Evolutionary conservation across 2,113 vertebrate genomes (phyloP).

Genomic region (Leptosomus discolor): DNA sequence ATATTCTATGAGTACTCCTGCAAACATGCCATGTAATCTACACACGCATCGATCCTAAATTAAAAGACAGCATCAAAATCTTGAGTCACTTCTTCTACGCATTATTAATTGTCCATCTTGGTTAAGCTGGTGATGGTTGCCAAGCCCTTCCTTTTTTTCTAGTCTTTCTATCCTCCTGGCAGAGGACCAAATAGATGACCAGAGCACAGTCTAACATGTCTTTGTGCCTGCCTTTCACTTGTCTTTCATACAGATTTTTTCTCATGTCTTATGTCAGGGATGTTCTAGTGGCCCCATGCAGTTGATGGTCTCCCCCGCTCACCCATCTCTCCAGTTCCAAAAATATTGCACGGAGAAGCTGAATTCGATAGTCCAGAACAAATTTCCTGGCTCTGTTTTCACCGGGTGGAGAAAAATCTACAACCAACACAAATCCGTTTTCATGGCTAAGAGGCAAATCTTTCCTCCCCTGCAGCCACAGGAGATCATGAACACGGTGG

Average conservation of each 20-base stretch:
- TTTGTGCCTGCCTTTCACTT: neutral
- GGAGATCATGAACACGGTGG: neutral
- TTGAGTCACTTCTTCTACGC: neutral
- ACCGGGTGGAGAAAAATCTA: neutral
- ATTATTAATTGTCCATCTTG: neutral
- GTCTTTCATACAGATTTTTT: neutral
- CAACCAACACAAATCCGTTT: neutral
- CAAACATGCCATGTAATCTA: neutral
- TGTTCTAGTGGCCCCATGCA: neutral
- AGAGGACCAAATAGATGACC: neutral
- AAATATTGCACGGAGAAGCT: neutral
- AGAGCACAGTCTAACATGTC: neutral
- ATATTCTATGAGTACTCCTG: neutral
- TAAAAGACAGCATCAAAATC: conserved; percentile 26
- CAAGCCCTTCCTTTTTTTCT: neutral
- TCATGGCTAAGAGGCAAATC: neutral
- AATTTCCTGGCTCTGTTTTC: neutral
- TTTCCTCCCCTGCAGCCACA: neutral
- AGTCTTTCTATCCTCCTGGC: neutral
- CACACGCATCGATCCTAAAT: neutral
- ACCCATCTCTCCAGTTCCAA: neutral
- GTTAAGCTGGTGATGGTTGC: neutral
- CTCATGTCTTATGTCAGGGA: neutral
- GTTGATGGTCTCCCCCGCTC: neutral
- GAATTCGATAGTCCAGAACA: neutral